Evolutionary conservation across 2,888 invertebrate genomes (phyloP), one percentile per base, ranked within the genome.

Genomic region (Atethmia centrago): DNA sequence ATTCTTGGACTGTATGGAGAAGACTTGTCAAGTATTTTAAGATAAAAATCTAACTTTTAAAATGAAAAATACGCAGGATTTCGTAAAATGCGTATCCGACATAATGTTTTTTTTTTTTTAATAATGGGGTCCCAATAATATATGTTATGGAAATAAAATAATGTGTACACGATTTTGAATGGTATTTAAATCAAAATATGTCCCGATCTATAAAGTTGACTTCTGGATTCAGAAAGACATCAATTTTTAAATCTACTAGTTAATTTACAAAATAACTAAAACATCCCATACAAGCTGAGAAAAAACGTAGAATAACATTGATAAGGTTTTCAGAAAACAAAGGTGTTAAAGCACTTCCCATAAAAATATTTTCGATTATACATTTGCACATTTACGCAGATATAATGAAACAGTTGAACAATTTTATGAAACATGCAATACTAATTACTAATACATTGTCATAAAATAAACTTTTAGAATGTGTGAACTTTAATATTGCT

Each of bases 161-260:
- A 82, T 65, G 31, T 82, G 61, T 70, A 69, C 47, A 64, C 55
- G 53, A 70, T 59, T 82, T 78, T 51, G 49, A 77, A 82, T 65
- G 51, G 31, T 82, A 81, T 64, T 82, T 61, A 61, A 74, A 80
- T 74, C 36, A 62, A 28, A 55, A 65, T 45, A 25, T 40, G 4
- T 31, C 80, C 80, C 49, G 49, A 56, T 63, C 77, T 61, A 53
- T 66, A 76, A 51, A 74, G 7, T 40, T 63, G 19, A 16, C 21
- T 56, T 31, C 45, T 14, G 25, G 9, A 28, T 78, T 47, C 4
- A 51, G 4, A 53, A 25, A 21, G 3, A 14, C 40, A 12, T 49
- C 31, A 28, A 40, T 42, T 59, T 59, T 51, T 3, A 31, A 63
- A 31, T 45, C 28, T 61, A 25, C 7, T 49, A 21, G 9, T n/a